Evolutionary conservation across 2,113 vertebrate genomes (phyloP), one percentile per base, ranked within the genome.

Genomic region (Phalacrocorax brasilianus): DNA sequence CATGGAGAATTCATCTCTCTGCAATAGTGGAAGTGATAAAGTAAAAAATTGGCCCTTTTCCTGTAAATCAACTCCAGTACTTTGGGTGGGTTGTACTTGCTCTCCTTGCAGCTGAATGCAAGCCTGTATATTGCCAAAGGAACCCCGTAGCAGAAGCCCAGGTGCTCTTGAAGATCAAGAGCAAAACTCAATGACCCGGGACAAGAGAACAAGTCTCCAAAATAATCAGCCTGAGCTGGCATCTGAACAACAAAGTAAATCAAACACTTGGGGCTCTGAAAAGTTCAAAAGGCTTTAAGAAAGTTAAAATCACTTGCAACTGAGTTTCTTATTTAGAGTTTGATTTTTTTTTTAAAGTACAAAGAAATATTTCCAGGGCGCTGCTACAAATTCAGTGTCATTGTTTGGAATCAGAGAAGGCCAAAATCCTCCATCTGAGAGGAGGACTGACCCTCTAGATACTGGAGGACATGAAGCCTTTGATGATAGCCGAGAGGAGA

Each of bases 1-100:
- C 85, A 61, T 58, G 87, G 95, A 96, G 92, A 96, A 95, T 94
- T 96, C 92, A 95, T 96, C 95, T 95, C 93, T 76, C 80, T 83
- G 93, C 89, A 97, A 95, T 52, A 76, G 79, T 50, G 33, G 85
- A 88, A 77, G 62, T 0, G 11, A 96, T 95, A 93, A 93, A 94
- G 72, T 53, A 56, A 95, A 90, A 95, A 93, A 94, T 56, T 82
- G 96, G 90, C 75, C 91, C 65, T 94, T 94, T 95, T 93, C 77
- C 93, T 95, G 52, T 89, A 89, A 95, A 95, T 94, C 1, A 4
- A 50, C 86, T 93, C 59, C 89, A 93, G 63, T 35, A 79, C 75
- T 96, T 77, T 21, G 40, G 75, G 47, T 73, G 68, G 33, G 55
- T 56, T 77, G 17, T 17, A 49, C 40, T 68, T 56, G 42, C 63